Conservation (phyloP, 2,888 invertebrate species). For the Eristalis arbustorum region DNA sequence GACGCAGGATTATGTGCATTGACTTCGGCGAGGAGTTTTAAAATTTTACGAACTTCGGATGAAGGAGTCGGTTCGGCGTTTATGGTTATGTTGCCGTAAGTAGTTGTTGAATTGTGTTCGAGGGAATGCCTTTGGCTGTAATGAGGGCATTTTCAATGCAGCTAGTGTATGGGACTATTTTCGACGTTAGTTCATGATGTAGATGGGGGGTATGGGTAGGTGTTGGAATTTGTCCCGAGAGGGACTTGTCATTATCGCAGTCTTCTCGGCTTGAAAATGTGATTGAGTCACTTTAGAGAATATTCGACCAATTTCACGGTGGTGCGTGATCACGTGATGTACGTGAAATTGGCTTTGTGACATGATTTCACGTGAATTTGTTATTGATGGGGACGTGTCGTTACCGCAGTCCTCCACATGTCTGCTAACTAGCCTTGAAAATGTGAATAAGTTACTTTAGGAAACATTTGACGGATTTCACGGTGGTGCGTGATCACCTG, state of each 20-base stretch:
- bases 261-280: too few relatives aligned
- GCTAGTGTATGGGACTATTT: constrained; percentile 31
- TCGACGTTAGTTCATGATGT: background rate
- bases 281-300: too few relatives aligned
- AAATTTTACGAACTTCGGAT: constrained; percentile 57
- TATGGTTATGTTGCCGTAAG: constrained; percentile 57
- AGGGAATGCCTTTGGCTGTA: constrained; percentile 4
- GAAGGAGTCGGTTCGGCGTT: constrained; percentile 24
- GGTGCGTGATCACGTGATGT: too few relatives aligned
- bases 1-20: constrained; percentile 5
- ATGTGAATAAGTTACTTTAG: too few relatives aligned
- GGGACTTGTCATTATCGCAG: background rate
- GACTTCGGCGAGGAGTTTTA: constrained; percentile 53
- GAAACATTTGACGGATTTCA: too few relatives aligned
- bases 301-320: too few relatives aligned
- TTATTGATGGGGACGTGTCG: background rate
- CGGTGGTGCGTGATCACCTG: too few relatives aligned
- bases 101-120: constrained; percentile 42
- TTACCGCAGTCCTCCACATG: too few relatives aligned
- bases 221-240: too few relatives aligned
- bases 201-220: background rate
- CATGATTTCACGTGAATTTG: too few relatives aligned
- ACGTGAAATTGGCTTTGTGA: too few relatives aligned
- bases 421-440: too few relatives aligned
- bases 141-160: constrained; percentile 58